Conservation (phyloP, 2,113 vertebrate species). For the Halichoerus grypus region DNA sequence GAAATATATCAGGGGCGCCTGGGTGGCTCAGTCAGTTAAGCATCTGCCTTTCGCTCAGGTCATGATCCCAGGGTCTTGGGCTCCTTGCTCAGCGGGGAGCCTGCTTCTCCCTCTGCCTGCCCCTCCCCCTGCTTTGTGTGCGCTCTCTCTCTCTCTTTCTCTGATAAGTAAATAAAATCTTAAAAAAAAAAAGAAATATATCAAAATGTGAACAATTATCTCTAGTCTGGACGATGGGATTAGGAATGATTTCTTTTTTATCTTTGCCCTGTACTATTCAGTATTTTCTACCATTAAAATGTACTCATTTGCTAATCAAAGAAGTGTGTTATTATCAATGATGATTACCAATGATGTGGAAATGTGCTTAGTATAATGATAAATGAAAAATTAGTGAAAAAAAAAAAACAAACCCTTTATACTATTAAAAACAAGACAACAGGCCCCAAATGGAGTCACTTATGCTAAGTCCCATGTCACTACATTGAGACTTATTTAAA, state of each 20-base stretch:
- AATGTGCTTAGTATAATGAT: conserved; percentile 1
- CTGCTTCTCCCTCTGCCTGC: too few relatives aligned
- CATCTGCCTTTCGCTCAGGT: background rate
- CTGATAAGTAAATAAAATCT: too few relatives aligned
- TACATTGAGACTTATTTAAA: background rate
- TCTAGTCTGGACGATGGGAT: background rate
- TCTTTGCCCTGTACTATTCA: background rate
- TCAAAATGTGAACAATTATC: background rate
- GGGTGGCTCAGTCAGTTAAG: too few relatives aligned
- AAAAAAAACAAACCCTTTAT: background rate
- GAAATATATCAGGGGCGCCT: background rate
- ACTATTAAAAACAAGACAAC: background rate
- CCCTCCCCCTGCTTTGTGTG: too few relatives aligned
- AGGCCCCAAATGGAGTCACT: background rate
- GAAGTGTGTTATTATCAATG: background rate
- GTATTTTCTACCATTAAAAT: conserved; percentile 30
- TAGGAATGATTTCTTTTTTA: background rate
- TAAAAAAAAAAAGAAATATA: background rate
- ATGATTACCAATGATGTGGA: background rate
- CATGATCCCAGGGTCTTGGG: too few relatives aligned
- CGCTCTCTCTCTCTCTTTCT: too few relatives aligned
- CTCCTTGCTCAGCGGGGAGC: too few relatives aligned
- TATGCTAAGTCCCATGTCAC: background rate
- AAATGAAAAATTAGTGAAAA: conserved; percentile 11
- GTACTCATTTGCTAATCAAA: conserved; percentile 12